These are phyloP conservation scores for Accipiter virgatus DNA, from an alignment of 2,113 vertebrate genomes.

Conservation along the genomic window DNA sequence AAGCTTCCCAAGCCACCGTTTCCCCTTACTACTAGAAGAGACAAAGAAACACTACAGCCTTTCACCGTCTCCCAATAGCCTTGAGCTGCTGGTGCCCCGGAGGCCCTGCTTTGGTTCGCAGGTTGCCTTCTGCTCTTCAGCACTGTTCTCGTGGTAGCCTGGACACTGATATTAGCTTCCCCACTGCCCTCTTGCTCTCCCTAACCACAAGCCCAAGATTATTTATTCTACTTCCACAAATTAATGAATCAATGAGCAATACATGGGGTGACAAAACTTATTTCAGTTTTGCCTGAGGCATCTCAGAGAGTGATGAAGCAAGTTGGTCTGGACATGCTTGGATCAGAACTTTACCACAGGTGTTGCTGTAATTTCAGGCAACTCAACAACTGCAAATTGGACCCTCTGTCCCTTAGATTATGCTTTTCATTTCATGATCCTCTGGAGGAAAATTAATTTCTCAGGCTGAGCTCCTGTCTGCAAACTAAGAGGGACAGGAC, in stretches of 20 bases:
- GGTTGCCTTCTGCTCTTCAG: not conserved
- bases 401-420: not conserved
- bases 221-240: not conserved
- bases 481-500: not conserved
- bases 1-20: not conserved
- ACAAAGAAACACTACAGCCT: not conserved
- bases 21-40: not conserved
- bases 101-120: not conserved
- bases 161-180: not conserved
- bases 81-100: not conserved
- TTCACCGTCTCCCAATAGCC: not conserved
- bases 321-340: not conserved
- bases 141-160: not conserved
- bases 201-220: not conserved
- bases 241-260: not conserved
- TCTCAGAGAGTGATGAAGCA: not conserved
- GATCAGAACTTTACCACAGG: constrained; percentile 21
- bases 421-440: not conserved
- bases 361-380: constrained; percentile 36
- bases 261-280: not conserved
- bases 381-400: not conserved
- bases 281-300: not conserved
- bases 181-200: not conserved
- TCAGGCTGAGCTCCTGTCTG: not conserved
- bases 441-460: not conserved